phyloP scores from a whole-genome alignment of 2,888 invertebrate genomes.

The Leucania comma region DNA sequence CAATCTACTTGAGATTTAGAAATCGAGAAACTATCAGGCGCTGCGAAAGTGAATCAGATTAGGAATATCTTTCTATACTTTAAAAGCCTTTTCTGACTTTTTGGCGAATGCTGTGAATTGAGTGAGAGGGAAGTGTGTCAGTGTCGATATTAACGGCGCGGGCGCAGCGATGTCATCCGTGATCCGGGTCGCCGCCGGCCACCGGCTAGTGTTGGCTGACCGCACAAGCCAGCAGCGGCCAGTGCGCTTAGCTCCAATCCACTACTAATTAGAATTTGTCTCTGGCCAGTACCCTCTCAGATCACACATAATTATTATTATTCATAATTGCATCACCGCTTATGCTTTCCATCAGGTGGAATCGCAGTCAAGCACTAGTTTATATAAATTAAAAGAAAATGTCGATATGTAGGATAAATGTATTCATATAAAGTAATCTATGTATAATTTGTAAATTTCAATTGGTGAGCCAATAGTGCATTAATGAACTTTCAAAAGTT shows the following conservation, averaged over 20 bases:
- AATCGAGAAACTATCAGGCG: constrained; percentile 31
- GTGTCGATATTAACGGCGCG: constrained; percentile 71
- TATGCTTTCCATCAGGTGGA: too few species aligned
- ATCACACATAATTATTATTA: not conserved
- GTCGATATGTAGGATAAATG: not conserved
- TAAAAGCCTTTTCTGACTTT: constrained; percentile 42
- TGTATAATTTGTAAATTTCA: not conserved
- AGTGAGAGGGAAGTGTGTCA: constrained; percentile 63
- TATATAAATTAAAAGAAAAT: too few species aligned
- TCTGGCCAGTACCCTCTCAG: constrained; percentile 10
- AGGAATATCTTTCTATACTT: constrained; percentile 31
- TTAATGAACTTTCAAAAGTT: constrained; percentile 25
- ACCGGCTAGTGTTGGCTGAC: constrained; percentile 57
- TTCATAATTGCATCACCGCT: too few species aligned
- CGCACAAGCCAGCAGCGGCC: constrained; percentile 38
- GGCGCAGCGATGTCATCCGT: constrained; percentile 76
- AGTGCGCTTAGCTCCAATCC: not conserved
- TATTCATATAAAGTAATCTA: not conserved
- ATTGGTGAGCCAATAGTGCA: constrained; percentile 15
- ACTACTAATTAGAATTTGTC: constrained; percentile 45
- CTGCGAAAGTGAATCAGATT: constrained; percentile 42
- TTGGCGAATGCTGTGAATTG: constrained; percentile 52
- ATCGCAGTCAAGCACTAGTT: too few species aligned
- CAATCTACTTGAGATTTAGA: constrained; percentile 28
- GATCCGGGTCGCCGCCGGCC: constrained; percentile 84